phyloP scores from a whole-genome alignment of 2,888 invertebrate species.

The Andrena minutula region DNA sequence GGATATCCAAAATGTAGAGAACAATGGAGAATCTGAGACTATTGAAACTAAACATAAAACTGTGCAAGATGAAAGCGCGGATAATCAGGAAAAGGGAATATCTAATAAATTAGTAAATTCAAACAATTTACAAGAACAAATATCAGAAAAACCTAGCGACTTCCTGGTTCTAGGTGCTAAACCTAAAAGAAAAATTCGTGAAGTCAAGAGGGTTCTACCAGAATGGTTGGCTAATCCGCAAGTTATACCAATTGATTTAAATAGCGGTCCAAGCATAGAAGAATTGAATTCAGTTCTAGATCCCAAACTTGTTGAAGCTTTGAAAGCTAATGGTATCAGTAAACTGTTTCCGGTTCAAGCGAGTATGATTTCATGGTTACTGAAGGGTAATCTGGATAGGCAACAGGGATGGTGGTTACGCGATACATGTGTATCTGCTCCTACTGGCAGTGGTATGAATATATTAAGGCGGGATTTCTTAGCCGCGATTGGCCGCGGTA shows the following conservation, averaged over 20 bases:
- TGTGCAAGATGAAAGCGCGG: neutral
- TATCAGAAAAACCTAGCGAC: conserved; percentile 29
- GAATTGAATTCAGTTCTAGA: conserved; percentile 88
- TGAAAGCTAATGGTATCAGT: conserved; percentile 90
- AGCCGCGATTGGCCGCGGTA: too few relatives aligned
- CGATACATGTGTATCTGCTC: conserved; percentile 98
- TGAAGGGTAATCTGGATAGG: conserved; percentile 88
- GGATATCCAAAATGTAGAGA: neutral
- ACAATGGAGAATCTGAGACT: conserved; percentile 1
- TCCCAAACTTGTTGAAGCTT: conserved; percentile 87
- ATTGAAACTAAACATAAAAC: conserved; percentile 8
- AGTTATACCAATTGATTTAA: conserved; percentile 90
- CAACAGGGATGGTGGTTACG: conserved; percentile 89
- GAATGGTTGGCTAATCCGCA: conserved; percentile 94
- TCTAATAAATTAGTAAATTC: conserved; percentile 7
- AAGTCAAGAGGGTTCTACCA: conserved; percentile 92
- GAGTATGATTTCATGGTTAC: conserved; percentile 91
- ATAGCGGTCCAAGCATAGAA: conserved; percentile 84
- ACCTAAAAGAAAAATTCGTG: conserved; percentile 69
- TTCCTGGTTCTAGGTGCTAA: conserved; percentile 84
- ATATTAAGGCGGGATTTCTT: neutral
- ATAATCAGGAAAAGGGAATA: conserved; percentile 9
- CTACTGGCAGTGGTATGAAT: conserved; percentile 95
- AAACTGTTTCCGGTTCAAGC: conserved; percentile 95
- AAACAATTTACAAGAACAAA: conserved; percentile 27